A percentile compares a stretch with the other conserved stretches of the same genome.
Evolutionary conservation across 2,888 invertebrate genomes (phyloP).

Genomic region (Hanleya hanleyi): DNA sequence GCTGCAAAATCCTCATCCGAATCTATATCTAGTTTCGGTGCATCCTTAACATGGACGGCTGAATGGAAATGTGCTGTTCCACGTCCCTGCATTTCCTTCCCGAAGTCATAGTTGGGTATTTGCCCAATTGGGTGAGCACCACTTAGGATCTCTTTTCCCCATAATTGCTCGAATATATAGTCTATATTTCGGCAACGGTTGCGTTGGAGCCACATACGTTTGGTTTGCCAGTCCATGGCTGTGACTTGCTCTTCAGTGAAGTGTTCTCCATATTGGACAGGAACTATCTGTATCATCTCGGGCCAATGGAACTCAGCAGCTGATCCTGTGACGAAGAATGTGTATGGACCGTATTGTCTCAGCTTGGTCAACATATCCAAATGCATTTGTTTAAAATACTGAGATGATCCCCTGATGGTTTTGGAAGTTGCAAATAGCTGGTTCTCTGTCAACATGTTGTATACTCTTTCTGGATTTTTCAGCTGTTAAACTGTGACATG

Average conservation of each 20-base stretch:
- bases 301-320: conserved; percentile 41
- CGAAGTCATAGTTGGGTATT: conserved; percentile 33
- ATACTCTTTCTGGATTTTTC: background rate
- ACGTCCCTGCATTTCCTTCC: conserved; percentile 36
- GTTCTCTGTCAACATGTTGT: background rate
- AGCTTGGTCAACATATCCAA: conserved; percentile 38
- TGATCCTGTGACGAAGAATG: conserved; percentile 36
- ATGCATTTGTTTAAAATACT: conserved; percentile 35
- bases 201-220: conserved; percentile 28
- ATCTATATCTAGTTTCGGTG: conserved; percentile 33
- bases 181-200: conserved; percentile 32
- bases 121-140: conserved; percentile 31
- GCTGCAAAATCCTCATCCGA: conserved; percentile 23
- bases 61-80: conserved; percentile 38
- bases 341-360: conserved; percentile 37
- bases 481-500: background rate
- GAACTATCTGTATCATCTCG: conserved; percentile 33
- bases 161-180: conserved; percentile 33
- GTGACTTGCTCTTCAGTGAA: conserved; percentile 14
- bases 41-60: conserved; percentile 32
- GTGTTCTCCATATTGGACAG: conserved; percentile 30
- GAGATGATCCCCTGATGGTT: conserved; percentile 24
- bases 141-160: conserved; percentile 28
- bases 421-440: conserved; percentile 25
- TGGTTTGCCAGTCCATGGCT: conserved; percentile 12